Conservation (phyloP, 2,113 vertebrate genomes). For the Puffinus mauretanicus region DNA sequence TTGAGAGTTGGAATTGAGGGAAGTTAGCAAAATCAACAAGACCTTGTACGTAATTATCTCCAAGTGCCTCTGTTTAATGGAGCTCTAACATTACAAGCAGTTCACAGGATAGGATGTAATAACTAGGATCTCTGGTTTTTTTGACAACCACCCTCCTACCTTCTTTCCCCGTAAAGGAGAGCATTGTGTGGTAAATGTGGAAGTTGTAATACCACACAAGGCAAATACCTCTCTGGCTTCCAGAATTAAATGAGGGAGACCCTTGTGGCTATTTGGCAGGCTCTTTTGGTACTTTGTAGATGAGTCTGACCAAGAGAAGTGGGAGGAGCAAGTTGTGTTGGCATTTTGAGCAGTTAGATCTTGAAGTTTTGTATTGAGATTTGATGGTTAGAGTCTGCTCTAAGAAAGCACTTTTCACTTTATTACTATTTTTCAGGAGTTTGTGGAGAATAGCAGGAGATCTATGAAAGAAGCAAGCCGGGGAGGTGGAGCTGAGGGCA, state of each 20-base stretch:
- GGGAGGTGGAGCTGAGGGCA: conserved; percentile 81
- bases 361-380: background rate
- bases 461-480: conserved; percentile 85
- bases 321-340: background rate
- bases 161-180: background rate
- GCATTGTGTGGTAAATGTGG: background rate
- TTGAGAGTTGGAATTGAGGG: background rate
- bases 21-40: background rate
- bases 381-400: background rate
- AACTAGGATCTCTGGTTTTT: background rate
- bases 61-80: background rate
- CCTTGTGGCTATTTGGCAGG: background rate
- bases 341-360: background rate
- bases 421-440: conserved; percentile 83
- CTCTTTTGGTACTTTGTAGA: background rate
- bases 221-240: background rate
- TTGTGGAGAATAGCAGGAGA: conserved; percentile 93
- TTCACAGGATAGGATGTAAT: background rate
- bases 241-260: background rate
- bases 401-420: background rate
- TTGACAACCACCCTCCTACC: background rate
- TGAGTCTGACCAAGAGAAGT: background rate
- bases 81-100: background rate
- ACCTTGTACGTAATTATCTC: background rate
- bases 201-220: background rate